Conservation (phyloP, 2,113 vertebrate species). For the Ammodytes dubius region DNA sequence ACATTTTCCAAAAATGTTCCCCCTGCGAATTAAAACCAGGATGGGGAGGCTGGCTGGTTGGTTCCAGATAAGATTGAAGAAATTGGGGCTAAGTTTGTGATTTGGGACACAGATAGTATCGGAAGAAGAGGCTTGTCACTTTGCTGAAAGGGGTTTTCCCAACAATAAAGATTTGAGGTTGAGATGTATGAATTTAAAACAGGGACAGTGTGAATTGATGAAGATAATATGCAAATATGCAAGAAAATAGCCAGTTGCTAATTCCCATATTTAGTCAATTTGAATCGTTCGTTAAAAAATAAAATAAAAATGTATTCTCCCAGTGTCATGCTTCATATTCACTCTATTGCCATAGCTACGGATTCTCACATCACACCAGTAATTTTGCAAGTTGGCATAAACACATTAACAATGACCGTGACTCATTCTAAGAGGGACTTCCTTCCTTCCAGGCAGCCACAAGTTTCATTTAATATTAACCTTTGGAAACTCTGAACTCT, state of each 20-base stretch:
- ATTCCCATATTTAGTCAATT: no score
- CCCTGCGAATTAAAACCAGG: slow-evolving; percentile 17
- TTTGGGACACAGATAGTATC: not conserved
- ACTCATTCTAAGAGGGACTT: not conserved
- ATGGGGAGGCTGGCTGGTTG: not conserved
- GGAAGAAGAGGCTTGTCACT: not conserved
- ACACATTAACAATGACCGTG: not conserved
- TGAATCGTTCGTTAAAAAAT: no score
- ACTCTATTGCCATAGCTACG: not conserved
- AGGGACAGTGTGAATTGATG: no score
- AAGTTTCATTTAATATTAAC: not conserved
- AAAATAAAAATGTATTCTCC: no score
- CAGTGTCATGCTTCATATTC: not conserved
- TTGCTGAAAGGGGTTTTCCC: not conserved
- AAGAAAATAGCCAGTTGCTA: no score
- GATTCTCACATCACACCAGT: not conserved
- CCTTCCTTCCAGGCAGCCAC: not conserved
- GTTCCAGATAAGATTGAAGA: slow-evolving; percentile 12
- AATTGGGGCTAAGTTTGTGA: not conserved
- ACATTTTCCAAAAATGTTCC: slow-evolving; percentile 8
- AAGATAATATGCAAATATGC: no score
- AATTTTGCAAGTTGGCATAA: not conserved
- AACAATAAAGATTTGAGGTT: not conserved
- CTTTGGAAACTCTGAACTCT: not conserved
- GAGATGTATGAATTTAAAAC: no score